Evolutionary conservation across 2,888 invertebrate species (phyloP).

Genomic region (Diplazon laetatorius): DNA sequence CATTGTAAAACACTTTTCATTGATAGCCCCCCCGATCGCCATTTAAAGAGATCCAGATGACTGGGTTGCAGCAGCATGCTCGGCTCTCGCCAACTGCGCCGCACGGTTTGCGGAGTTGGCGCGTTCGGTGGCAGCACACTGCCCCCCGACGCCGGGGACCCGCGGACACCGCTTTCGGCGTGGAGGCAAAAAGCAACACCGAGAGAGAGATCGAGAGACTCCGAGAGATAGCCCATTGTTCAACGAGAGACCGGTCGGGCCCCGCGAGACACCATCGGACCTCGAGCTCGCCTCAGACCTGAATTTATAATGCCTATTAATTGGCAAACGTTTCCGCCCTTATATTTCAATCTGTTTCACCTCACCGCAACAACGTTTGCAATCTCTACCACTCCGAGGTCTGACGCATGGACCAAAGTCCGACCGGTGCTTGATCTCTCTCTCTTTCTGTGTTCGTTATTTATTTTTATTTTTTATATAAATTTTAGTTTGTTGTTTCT

Average conservation of each 20-base stretch:
- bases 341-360: constrained; percentile 75
- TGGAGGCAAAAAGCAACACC: constrained; percentile 40
- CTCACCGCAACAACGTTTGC: constrained; percentile 38
- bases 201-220: constrained; percentile 25
- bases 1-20: constrained; percentile 76
- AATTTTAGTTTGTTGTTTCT: neutral
- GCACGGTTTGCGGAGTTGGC: constrained; percentile 60
- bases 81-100: constrained; percentile 47
- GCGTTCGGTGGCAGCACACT: constrained; percentile 28
- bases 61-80: constrained; percentile 45
- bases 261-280: constrained; percentile 29
- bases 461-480: neutral
- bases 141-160: constrained; percentile 14
- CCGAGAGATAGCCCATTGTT: constrained; percentile 72
- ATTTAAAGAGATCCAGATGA: constrained; percentile 50
- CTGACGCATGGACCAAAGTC: constrained; percentile 48
- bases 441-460: too few relatives aligned
- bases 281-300: constrained; percentile 54
- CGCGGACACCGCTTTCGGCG: constrained; percentile 37
- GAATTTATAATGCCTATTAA: constrained; percentile 79
- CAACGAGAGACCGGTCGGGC: constrained; percentile 69
- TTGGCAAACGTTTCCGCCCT: constrained; percentile 76
- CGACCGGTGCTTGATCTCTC: constrained; percentile 1
- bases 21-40: constrained; percentile 66
- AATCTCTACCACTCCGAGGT: neutral